A percentile compares a stretch with the other conserved stretches of the same genome.
Conservation (phyloP, 2,888 invertebrate species). For the Sinodicranocentrus sp. region DNA sequence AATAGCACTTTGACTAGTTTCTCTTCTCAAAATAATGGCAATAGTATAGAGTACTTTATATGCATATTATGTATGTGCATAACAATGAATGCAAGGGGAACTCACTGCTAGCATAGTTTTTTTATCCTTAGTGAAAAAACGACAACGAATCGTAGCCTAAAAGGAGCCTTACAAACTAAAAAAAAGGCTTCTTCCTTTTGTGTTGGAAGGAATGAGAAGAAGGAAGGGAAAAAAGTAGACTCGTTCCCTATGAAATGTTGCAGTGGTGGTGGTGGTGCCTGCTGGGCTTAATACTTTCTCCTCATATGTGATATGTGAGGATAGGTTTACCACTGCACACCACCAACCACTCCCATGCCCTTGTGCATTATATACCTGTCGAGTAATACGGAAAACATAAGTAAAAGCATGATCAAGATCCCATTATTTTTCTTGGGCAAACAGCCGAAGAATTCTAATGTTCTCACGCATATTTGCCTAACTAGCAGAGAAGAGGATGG, state of each 20-base stretch:
- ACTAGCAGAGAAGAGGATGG: constrained; percentile 17
- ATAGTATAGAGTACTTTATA: constrained; percentile 44
- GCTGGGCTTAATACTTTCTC: constrained; percentile 51
- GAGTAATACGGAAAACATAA: constrained; percentile 18
- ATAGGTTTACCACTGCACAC: constrained; percentile 25
- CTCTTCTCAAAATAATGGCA: constrained; percentile 44
- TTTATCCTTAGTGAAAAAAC: neutral
- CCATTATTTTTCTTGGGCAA: constrained; percentile 62
- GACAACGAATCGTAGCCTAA: too few species aligned
- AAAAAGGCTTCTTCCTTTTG: neutral
- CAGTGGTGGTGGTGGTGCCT: constrained; percentile 55
- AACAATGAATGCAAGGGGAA: constrained; percentile 33
- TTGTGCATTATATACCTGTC: constrained; percentile 19
- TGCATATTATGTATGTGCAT: constrained; percentile 60
- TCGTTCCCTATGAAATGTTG: constrained; percentile 28
- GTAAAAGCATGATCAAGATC: constrained; percentile 66
- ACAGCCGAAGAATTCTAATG: constrained; percentile 53
- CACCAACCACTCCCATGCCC: neutral
- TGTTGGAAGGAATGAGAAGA: neutral
- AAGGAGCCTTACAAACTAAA: too few species aligned
- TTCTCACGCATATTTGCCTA: constrained; percentile 66
- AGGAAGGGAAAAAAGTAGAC: neutral
- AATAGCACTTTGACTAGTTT: constrained; percentile 50
- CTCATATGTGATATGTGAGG: neutral
- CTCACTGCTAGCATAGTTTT: constrained; percentile 47